A percentile compares a stretch with the other conserved stretches of the same genome.
Evolutionary conservation across 2,113 vertebrate species (phyloP).

Genomic region (Campylorhamphus procurvoides): DNA sequence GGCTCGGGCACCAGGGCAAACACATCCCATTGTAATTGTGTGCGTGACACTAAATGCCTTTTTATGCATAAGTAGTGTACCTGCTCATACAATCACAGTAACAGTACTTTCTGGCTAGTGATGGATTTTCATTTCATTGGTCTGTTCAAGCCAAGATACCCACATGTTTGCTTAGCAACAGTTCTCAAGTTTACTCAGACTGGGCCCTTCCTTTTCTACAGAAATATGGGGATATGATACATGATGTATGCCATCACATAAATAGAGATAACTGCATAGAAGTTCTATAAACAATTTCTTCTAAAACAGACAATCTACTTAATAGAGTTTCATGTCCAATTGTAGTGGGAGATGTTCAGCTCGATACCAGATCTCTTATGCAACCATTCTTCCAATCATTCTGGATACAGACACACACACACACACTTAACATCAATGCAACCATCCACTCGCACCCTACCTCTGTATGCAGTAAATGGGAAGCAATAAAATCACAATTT

Average conservation of each 20-base stretch:
- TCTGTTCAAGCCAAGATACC: not conserved
- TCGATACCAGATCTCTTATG: not conserved
- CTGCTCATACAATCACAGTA: not conserved
- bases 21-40: not conserved
- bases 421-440: not conserved
- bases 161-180: not conserved
- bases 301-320: not conserved
- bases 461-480: not conserved
- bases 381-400: not conserved
- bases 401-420: not conserved
- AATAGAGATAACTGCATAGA: not conserved
- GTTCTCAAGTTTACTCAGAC: not conserved
- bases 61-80: rapidly evolving
- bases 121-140: not conserved
- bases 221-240: not conserved
- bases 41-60: not conserved
- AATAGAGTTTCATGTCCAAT: not conserved
- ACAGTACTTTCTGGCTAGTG: not conserved
- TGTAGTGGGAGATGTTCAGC: not conserved
- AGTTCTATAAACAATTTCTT: not conserved
- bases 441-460: not conserved
- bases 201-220: not conserved
- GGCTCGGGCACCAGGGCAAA: not conserved
- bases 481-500: not conserved
- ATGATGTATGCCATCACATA: not conserved